A percentile compares a stretch with the other conserved stretches of the same genome.
phyloP scores from a whole-genome alignment of 2,888 invertebrate genomes.

The Noctua janthina region DNA sequence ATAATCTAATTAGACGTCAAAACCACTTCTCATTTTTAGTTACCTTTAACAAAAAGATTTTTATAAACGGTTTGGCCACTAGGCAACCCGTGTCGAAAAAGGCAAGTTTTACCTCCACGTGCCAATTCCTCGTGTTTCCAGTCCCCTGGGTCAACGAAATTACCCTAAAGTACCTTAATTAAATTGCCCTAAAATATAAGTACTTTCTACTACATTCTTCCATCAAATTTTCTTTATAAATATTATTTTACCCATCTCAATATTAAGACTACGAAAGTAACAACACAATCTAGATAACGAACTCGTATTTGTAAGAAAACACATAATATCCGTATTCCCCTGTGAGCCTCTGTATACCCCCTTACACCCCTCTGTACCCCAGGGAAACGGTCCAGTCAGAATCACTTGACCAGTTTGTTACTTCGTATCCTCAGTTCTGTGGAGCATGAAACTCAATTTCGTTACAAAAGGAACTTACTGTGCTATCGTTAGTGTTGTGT shows the following conservation, averaged over 20 bases:
- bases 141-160: background rate
- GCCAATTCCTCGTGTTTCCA: background rate
- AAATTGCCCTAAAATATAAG: background rate
- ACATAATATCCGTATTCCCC: constrained; percentile 27
- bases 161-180: background rate
- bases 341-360: background rate
- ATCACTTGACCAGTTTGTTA: constrained; percentile 62
- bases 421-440: constrained; percentile 24
- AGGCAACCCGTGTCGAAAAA: background rate
- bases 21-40: background rate
- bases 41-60: background rate
- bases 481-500: constrained; percentile 17
- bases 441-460: constrained; percentile 59
- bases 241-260: background rate
- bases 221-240: background rate
- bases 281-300: background rate
- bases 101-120: background rate
- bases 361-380: constrained; percentile 11
- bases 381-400: constrained; percentile 38
- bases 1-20: background rate
- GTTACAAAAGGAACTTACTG: constrained; percentile 29
- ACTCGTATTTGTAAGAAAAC: constrained; percentile 36
- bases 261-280: background rate
- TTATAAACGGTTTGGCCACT: background rate
- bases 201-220: background rate